Base-by-base conservation (phyloP, 1,140 invertebrate species). In the Drosophila murphyi region DNA sequence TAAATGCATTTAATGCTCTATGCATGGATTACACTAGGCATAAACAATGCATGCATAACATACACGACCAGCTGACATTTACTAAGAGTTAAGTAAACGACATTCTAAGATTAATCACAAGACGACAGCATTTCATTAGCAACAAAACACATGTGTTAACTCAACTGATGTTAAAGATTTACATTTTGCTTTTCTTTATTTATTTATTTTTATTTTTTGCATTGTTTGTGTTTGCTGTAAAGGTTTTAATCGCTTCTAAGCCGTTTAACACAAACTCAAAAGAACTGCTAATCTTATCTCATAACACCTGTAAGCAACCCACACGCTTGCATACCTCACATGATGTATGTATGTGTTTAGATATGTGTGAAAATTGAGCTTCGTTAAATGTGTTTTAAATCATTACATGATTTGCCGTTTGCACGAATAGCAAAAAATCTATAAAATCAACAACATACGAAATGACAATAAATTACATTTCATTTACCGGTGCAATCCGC, bases 391-490 rank as follows among this genome's bases (percentile, higher is more conserved):
- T 52, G 29, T 5, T 32, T 34, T 52, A 34, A 52, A 10, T 31
- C 31, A 12, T 35, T 52, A 3, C 32, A 52, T 35, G 51, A 35
- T 52, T 52, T 52, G n/a, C 51, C 7, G 5, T 34, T 52, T 35
- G 51, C 5, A 52, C 3, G 29, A 50, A n/a, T 10, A 50, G 6
- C 4, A 8, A 29, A 52, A 20, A 54, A 55, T 39, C 7, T 4
- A 20, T 55, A 28, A 4, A 52, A 10, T 12, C 10, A 31, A 41
- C 35, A n/a, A n/a, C 10, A 20, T 28, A 20, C 8, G 29, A 72
- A 41, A 65, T 73, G 39, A n/a, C 63, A 55, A 29, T 12, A 28
- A 31, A 4, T 20, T 41, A 57, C 47, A 32, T 35, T 41, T n/a
- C 6, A 39, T 43, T 35, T 64, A 50, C 8, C 54, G 61, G 35